These are phyloP conservation scores for Centropus unirufus DNA, from an alignment of 2,113 vertebrate species.

Conservation along the genomic window DNA sequence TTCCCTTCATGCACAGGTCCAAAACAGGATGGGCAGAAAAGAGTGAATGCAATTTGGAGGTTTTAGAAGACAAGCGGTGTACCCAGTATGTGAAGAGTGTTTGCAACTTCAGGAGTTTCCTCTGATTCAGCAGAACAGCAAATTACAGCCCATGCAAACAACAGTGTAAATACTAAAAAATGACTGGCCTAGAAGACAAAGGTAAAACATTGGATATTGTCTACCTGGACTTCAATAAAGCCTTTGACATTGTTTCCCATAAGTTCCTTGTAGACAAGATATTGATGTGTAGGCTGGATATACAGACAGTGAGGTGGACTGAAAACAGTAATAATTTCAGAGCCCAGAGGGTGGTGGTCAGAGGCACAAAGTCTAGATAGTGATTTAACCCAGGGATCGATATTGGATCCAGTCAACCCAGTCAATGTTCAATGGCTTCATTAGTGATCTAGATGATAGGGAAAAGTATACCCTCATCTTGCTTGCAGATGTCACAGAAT, in stretches of 20 bases:
- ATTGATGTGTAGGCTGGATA: not conserved
- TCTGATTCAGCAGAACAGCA: not conserved
- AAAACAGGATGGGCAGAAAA: not conserved
- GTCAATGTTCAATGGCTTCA: not conserved
- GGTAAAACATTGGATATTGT: not conserved
- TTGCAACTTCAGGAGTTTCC: not conserved
- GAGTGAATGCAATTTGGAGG: not conserved
- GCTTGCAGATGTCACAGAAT: not conserved
- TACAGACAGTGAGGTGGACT: not conserved
- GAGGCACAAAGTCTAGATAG: not conserved
- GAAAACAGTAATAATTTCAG: rapidly evolving
- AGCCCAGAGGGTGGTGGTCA: not conserved
- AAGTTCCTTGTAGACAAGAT: not conserved
- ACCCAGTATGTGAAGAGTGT: not conserved
- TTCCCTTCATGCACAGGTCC: not conserved
- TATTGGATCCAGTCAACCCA: not conserved
- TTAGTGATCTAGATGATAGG: not conserved
- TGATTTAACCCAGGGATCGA: rapidly evolving
- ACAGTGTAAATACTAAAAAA: not conserved
- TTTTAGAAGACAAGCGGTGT: not conserved
- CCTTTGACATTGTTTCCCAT: not conserved
- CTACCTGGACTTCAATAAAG: not conserved
- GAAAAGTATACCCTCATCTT: not conserved
- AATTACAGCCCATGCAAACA: not conserved
- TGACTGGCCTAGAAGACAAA: not conserved